phyloP scores from a whole-genome alignment of 2,797 vertebrate species.

The Melanotaenia nigrans region DNA sequence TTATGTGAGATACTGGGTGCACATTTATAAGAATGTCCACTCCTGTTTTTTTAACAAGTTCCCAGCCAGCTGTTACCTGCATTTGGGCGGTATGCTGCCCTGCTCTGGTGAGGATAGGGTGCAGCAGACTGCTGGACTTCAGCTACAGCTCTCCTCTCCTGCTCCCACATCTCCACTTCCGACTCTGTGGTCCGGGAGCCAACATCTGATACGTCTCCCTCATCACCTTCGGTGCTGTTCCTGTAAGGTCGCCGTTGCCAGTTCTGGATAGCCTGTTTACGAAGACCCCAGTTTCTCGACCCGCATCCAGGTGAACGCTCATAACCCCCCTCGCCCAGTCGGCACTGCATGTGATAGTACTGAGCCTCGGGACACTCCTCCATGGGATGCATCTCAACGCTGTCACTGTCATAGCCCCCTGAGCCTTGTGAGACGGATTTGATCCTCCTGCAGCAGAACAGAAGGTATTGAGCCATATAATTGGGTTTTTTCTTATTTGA shows the following conservation, averaged over 20 bases:
- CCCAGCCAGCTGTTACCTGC: slow-evolving; percentile 76
- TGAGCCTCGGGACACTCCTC: slow-evolving; percentile 88
- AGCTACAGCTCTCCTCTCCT: slow-evolving; percentile 82
- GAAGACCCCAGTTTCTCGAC: slow-evolving; percentile 90
- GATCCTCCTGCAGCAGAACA: slow-evolving; percentile 78
- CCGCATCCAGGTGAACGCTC: slow-evolving; percentile 83
- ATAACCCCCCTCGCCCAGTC: slow-evolving; percentile 80
- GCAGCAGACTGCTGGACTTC: slow-evolving; percentile 82
- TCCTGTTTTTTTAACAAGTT: not conserved
- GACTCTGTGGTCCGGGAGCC: slow-evolving; percentile 96
- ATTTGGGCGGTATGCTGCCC: slow-evolving; percentile 85
- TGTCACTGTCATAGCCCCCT: slow-evolving; percentile 95
- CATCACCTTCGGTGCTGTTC: slow-evolving; percentile 97
- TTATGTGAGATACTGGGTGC: not conserved
- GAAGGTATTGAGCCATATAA: not conserved
- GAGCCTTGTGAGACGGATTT: slow-evolving; percentile 95
- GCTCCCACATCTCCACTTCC: slow-evolving; percentile 93
- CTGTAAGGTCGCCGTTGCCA: slow-evolving; percentile 96
- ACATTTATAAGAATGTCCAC: no score
- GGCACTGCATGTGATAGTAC: slow-evolving; percentile 86
- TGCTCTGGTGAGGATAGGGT: slow-evolving; percentile 76
- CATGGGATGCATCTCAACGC: slow-evolving; percentile 89
- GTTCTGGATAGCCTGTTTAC: slow-evolving; percentile 97
- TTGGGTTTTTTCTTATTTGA: not conserved
- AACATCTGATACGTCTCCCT: slow-evolving; percentile 94